A percentile compares a stretch with the other conserved stretches of the same genome.
Conservation (phyloP, 2,888 invertebrate genomes). For the Callyntrura sp. region DNA sequence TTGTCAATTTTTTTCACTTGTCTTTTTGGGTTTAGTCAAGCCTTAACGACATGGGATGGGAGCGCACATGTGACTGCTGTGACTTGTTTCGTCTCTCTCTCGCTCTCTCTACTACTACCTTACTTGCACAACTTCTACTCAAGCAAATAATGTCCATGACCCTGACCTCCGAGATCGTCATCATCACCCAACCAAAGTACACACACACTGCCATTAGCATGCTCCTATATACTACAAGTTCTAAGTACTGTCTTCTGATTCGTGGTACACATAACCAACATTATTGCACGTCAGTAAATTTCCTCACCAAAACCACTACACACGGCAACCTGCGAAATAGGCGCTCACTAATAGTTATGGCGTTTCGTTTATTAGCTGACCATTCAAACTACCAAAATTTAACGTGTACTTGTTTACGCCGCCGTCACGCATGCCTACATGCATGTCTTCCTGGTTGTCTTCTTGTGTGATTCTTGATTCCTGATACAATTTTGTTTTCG, state of each 20-base stretch:
- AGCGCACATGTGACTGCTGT: too few relatives aligned
- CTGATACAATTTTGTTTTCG: not conserved
- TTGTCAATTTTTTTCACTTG: conserved; percentile 9
- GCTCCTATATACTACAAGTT: too few relatives aligned
- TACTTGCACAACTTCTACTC: conserved; percentile 21
- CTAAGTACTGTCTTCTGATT: not conserved
- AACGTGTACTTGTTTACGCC: not conserved
- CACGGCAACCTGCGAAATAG: too few relatives aligned
- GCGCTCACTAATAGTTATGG: not conserved
- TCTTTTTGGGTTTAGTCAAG: not conserved
- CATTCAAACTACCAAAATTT: conserved; percentile 3
- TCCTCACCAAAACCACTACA: not conserved
- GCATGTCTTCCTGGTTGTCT: conserved; percentile 16
- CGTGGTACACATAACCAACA: too few relatives aligned
- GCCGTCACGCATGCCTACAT: not conserved
- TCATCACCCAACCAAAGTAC: conserved; percentile 7
- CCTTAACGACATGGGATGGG: not conserved
- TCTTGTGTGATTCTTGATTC: not conserved
- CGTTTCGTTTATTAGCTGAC: not conserved
- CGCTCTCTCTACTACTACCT: not conserved
- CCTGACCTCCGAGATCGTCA: conserved; percentile 19
- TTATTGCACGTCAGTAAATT: not conserved
- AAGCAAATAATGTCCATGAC: conserved; percentile 20
- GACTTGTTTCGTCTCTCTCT: not conserved
- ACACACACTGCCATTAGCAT: conserved; percentile 6